phyloP scores from a whole-genome alignment of 1,140 invertebrate genomes.

The Trichonephila clavipes region DNA sequence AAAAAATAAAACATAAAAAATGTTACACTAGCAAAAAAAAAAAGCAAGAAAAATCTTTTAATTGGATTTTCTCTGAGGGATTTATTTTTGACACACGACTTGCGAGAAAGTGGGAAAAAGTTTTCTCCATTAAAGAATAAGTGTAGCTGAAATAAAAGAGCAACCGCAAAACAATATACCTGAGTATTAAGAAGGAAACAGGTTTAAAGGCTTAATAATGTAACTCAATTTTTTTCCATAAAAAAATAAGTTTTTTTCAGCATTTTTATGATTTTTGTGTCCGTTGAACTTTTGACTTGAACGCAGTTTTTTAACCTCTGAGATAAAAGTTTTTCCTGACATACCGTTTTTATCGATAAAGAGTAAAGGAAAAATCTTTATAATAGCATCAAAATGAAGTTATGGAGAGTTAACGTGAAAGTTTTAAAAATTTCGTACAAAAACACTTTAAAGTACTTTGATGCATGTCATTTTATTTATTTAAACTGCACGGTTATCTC shows the following conservation, averaged over 20 bases:
- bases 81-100: conserved; percentile 61
- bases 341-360: too few species aligned
- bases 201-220: neutral
- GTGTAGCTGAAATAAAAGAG: neutral
- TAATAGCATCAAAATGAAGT: too few species aligned
- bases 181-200: neutral
- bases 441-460: too few species aligned
- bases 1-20: neutral
- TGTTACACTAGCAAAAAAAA: neutral
- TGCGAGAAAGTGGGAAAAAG: neutral
- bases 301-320: neutral
- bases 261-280: neutral
- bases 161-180: neutral
- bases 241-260: neutral
- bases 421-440: too few species aligned
- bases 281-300: neutral
- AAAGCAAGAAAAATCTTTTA: conserved; percentile 26
- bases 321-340: too few species aligned
- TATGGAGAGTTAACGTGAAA: too few species aligned
- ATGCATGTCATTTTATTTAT: too few species aligned
- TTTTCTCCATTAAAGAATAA: conserved; percentile 27
- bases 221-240: neutral
- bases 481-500: too few species aligned
- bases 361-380: too few species aligned
- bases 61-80: conserved; percentile 61